Evolutionary conservation across 2,888 invertebrate genomes (phyloP).

Genomic region (Ommatoiulus sabulosus): DNA sequence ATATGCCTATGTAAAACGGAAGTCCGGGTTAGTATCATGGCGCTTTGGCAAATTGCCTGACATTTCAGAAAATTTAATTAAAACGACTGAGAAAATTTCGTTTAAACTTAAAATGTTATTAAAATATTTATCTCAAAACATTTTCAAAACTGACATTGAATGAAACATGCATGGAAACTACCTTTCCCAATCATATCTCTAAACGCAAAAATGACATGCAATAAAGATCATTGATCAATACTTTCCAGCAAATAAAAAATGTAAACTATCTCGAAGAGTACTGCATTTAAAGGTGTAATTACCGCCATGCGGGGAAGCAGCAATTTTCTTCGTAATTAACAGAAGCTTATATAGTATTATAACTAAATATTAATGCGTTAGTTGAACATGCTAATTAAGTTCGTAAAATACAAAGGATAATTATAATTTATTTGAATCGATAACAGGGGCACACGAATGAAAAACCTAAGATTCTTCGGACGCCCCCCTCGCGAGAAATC

Average conservation of each 20-base stretch:
- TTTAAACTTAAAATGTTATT: too few relatives aligned
- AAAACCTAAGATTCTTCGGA: neutral
- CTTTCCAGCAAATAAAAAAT: neutral
- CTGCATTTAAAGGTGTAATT: neutral
- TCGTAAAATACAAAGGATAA: neutral
- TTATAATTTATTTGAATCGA: constrained; percentile 19
- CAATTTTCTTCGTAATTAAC: constrained; percentile 5
- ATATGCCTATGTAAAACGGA: too few relatives aligned
- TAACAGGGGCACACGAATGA: neutral
- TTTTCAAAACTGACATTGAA: too few relatives aligned
- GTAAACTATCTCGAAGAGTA: neutral
- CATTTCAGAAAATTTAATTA: too few relatives aligned
- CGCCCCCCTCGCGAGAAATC: neutral
- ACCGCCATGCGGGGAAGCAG: neutral
- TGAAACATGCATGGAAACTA: too few relatives aligned
- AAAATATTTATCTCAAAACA: too few relatives aligned
- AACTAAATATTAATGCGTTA: neutral
- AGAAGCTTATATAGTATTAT: neutral
- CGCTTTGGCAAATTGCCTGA: too few relatives aligned
- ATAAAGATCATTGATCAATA: neutral
- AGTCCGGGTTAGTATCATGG: too few relatives aligned
- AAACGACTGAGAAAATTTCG: too few relatives aligned
- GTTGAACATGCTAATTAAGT: neutral
- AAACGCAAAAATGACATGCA: too few relatives aligned
- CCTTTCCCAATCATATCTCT: too few relatives aligned